These are phyloP conservation scores for Platysteira castanea DNA, from an alignment of 2,113 vertebrate species.

Conservation along the genomic window DNA sequence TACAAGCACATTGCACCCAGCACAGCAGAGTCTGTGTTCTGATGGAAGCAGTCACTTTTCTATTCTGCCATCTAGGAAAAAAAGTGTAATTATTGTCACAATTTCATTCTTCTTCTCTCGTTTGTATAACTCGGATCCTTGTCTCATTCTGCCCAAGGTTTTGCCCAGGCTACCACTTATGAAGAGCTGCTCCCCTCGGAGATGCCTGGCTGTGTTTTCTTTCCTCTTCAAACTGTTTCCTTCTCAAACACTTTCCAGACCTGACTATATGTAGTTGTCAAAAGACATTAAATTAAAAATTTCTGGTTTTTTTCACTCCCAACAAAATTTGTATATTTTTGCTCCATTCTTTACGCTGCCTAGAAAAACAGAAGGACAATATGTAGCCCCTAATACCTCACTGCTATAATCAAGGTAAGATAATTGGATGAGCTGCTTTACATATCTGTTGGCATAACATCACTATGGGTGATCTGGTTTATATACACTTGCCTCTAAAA, in stretches of 20 bases:
- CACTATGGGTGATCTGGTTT: background rate
- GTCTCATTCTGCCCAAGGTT: background rate
- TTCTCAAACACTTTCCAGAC: background rate
- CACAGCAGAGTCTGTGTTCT: background rate
- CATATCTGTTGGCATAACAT: background rate
- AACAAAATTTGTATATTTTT: background rate
- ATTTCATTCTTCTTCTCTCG: background rate
- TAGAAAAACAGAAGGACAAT: background rate
- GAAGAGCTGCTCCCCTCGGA: background rate
- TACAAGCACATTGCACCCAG: background rate
- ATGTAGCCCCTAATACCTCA: background rate
- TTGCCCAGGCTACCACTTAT: background rate
- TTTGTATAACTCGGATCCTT: background rate
- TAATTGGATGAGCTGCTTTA: background rate
- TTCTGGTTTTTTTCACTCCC: background rate
- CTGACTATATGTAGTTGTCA: background rate
- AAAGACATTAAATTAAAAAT: background rate
- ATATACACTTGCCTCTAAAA: slow-evolving; percentile 7
- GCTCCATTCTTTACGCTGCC: background rate
- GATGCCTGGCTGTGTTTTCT: background rate
- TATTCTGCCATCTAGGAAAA: background rate
- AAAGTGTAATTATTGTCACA: background rate
- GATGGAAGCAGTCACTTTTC: background rate
- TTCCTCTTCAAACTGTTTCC: background rate
- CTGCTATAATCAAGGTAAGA: background rate